These are phyloP conservation scores for Catocala fraxini DNA, from an alignment of 2,888 invertebrate species.

Conservation along the genomic window DNA sequence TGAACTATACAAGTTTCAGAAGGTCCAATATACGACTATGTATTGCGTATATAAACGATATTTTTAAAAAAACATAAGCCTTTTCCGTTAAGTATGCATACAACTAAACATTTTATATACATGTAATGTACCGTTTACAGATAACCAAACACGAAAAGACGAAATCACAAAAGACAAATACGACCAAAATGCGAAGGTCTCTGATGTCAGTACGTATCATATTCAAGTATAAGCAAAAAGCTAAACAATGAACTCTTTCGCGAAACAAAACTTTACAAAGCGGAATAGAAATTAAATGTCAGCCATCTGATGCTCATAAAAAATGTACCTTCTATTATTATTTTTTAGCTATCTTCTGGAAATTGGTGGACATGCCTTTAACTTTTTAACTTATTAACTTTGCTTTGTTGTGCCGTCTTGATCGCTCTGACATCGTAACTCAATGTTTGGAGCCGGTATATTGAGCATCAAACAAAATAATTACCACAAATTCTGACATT, in stretches of 20 bases:
- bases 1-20: no score
- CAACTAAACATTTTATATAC: no score
- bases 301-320: conserved; percentile 59
- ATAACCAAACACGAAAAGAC: no score
- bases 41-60: no score
- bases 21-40: no score
- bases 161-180: not conserved
- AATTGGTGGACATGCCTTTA: conserved; percentile 31
- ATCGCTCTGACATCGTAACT: conserved; percentile 31
- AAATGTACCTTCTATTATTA: conserved; percentile 58
- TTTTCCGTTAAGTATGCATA: no score
- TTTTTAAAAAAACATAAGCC: no score
- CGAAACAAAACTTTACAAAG: conserved; percentile 63
- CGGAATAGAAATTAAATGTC: conserved; percentile 74
- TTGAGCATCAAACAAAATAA: not conserved
- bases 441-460: conserved; percentile 18
- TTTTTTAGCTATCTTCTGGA: conserved; percentile 46
- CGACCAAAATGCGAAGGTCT: conserved; percentile 41
- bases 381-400: no score
- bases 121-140: no score
- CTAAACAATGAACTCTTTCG: conserved; percentile 55
- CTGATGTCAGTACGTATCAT: conserved; percentile 55
- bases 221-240: conserved; percentile 55
- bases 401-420: conserved; percentile 25
- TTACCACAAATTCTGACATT: no score